Conservation (phyloP, 2,797 vertebrate species). For the Monodelphis domestica region DNA sequence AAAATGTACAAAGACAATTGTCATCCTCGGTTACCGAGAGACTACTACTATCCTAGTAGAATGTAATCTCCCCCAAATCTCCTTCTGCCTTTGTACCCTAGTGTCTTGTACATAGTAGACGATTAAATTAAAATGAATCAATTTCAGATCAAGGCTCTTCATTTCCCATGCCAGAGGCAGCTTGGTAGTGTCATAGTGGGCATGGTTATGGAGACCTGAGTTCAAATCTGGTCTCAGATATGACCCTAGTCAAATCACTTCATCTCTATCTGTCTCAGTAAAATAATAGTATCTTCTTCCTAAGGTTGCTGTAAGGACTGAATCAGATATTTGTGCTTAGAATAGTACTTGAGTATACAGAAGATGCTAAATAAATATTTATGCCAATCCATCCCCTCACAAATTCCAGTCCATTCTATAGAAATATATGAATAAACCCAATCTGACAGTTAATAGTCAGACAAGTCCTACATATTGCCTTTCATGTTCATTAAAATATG, state of each 20-base stretch:
- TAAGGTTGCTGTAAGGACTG: background rate
- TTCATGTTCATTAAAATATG: background rate
- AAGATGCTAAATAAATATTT: background rate
- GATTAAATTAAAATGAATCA: too few species aligned
- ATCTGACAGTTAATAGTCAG: background rate
- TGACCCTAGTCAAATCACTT: too few species aligned
- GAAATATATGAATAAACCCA: background rate
- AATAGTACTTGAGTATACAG: background rate
- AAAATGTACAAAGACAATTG: too few species aligned
- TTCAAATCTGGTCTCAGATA: too few species aligned
- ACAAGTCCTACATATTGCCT: too few species aligned
- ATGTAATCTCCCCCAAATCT: background rate
- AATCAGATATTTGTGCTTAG: background rate
- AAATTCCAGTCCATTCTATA: background rate
- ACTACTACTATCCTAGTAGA: too few species aligned
- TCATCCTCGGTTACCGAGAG: too few species aligned
- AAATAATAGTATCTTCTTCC: background rate
- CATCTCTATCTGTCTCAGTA: too few species aligned
- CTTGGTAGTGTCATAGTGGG: background rate
- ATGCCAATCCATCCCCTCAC: background rate
- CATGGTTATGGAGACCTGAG: background rate
- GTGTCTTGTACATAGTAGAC: background rate
- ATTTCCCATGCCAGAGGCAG: background rate
- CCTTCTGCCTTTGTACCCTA: too few species aligned
- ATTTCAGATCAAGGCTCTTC: background rate